Base-by-base conservation (phyloP, 2,113 vertebrate genomes). In the Dicentrarchus labrax region DNA sequence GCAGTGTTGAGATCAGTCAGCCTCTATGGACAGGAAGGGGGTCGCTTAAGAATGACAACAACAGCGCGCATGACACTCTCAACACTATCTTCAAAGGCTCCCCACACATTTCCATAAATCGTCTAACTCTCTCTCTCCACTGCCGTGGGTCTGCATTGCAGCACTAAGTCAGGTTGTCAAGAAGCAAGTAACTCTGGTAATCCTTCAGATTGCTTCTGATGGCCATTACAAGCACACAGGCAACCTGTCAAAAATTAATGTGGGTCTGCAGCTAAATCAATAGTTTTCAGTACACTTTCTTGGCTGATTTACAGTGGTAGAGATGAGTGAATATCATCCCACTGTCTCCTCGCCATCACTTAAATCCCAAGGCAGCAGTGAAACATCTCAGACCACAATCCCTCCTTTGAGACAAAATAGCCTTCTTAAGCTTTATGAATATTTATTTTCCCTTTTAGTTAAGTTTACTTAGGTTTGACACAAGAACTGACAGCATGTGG, bases 31-130 rank as follows among this genome's bases (percentile, higher is more conserved):
- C 62, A 69, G 73, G 74, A 53, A 62, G 90, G 87, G 88, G 83
- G 84, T 72, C 61, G 43, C 71, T 89, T 66, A 91, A 92, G 90
- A 93, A 94, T 91, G 91, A 91, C 91, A 94, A 93, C 91, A 94
- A 93, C 85, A 39, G 67, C 15, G 41, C 13, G 73, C 82, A 78
- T 83, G 76, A 78, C 75, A 53, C 50, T 84, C 78, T 75, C 81
- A 72, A 67, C 86, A 62, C 73, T 66, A 59, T 82, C 84, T 90
- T 90, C 81, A 90, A 89, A 91, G 72, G 45, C 38, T 64, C 24
- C 74, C 22, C 67, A 74, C 71, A 71, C 24, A 62, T 43, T 78
- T 82, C 60, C 83, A 89, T 70, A 83, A 84, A 86, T 62, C 47
- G 69, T 83, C 76, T 51, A 64, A 51, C 70, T 61, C 57, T 19